Evolutionary conservation across 2,113 vertebrate genomes (phyloP).

Genomic region (Calyptomena viridis): DNA sequence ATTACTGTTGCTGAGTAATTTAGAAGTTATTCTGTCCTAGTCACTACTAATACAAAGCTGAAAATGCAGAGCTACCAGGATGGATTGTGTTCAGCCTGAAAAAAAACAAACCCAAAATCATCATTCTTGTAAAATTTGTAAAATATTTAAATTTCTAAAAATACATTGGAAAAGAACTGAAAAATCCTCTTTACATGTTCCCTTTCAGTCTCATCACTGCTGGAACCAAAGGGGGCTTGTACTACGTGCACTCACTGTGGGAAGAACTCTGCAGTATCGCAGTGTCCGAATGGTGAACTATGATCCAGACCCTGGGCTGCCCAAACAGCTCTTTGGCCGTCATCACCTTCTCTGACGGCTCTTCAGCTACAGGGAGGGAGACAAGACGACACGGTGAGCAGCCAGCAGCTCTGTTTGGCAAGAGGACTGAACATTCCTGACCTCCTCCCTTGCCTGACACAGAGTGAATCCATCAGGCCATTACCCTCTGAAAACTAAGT

Average conservation of each 20-base stretch:
- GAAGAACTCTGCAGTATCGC: not conserved
- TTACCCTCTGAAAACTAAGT: not conserved
- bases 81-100: not conserved
- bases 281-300: fast-evolving
- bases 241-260: fast-evolving
- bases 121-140: not conserved
- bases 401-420: not conserved
- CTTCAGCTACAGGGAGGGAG: not conserved
- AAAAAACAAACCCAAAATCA: not conserved
- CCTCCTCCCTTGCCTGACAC: not conserved
- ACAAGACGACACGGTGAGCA: fast-evolving
- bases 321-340: not conserved
- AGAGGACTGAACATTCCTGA: not conserved
- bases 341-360: not conserved
- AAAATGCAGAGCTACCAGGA: not conserved
- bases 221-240: not conserved
- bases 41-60: not conserved
- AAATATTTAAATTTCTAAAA: not conserved
- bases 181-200: not conserved
- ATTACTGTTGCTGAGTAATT: not conserved
- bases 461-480: not conserved
- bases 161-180: not conserved
- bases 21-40: not conserved
- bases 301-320: not conserved
- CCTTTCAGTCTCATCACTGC: not conserved